Evolutionary conservation across 1,140 invertebrate species (phyloP), one percentile per base, ranked within the genome.

Genomic region (Caenorhabditis remanei): DNA sequence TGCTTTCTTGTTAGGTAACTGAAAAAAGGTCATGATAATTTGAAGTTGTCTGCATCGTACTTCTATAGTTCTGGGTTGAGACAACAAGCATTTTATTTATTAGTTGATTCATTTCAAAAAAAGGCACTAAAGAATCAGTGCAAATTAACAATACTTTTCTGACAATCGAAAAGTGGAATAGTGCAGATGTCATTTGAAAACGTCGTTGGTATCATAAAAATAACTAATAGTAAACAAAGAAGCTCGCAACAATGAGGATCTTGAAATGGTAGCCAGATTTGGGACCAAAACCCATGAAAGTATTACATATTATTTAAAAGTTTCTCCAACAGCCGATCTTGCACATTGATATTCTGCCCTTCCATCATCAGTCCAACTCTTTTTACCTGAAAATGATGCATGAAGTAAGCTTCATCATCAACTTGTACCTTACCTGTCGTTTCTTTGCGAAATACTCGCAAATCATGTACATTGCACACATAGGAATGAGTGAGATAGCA

Each of bases 371-470:
- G 79, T 50, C 90, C 87, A 58, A 91, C 92, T 56, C 90, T 53
- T 50, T 86, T 84, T 19, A 91, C 88, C 88, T 91, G 85, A 67
- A 85, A 61, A 8, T 5, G 13, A 65, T 40, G 32, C 9, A 46
- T 32, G 2, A 32, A 32, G 32, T 32, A 32, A 2, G 1, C 32
- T 32, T 1, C 32, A 2, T 32, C 32, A 2, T 32, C 32, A 32
- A 32, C 2, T 32, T 2, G 13, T 21, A 41, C 5, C 58, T n/a
- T 32, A 85, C 84, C 32, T 85, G 90, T 43, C 90, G 67, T 50
- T 91, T 91, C 32, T 84, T 87, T 4, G 90, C 90, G 41, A 87
- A 88, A 21, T 87, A 83, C 83, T 91, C 90, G 67, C 90, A 91
- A 21, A 88, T 53, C 50, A 89, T 86, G 61, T 90, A 91, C 58